Evolutionary conservation across 2,888 invertebrate genomes (phyloP).

Genomic region (Apamea anceps): DNA sequence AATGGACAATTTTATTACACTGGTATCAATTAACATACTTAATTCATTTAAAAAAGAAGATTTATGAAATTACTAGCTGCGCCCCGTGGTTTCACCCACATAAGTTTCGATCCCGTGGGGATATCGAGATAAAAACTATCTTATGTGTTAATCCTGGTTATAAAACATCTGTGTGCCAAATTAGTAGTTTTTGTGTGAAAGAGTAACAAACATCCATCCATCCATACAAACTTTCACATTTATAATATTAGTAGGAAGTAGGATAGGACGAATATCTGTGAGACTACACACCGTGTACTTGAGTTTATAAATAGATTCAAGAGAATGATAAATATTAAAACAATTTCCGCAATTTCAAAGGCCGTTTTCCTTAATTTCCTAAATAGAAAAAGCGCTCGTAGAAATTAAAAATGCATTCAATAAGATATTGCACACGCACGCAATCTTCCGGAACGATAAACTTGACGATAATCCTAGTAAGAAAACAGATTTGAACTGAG

Average conservation of each 20-base stretch:
- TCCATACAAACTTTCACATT: too few species aligned
- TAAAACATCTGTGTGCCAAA: too few species aligned
- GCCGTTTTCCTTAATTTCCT: not conserved
- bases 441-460: slow-evolving; percentile 49
- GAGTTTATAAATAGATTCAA: not conserved
- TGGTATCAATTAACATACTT: too few species aligned
- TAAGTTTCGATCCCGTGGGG: too few species aligned
- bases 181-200: too few species aligned
- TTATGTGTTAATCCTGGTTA: too few species aligned
- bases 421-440: slow-evolving; percentile 18
- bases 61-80: not conserved
- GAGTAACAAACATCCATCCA: too few species aligned
- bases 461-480: slow-evolving; percentile 33
- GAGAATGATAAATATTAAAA: not conserved
- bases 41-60: not conserved
- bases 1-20: not conserved
- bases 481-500: slow-evolving; percentile 49
- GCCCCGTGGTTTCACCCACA: too few species aligned
- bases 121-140: too few species aligned
- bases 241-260: too few species aligned
- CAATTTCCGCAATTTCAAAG: too few species aligned
- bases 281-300: not conserved
- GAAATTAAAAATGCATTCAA: slow-evolving; percentile 44
- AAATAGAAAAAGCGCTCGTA: slow-evolving; percentile 9
- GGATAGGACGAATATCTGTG: too few species aligned